Conservation (phyloP, 2,113 vertebrate species). For the Toxotes chatareus region DNA sequence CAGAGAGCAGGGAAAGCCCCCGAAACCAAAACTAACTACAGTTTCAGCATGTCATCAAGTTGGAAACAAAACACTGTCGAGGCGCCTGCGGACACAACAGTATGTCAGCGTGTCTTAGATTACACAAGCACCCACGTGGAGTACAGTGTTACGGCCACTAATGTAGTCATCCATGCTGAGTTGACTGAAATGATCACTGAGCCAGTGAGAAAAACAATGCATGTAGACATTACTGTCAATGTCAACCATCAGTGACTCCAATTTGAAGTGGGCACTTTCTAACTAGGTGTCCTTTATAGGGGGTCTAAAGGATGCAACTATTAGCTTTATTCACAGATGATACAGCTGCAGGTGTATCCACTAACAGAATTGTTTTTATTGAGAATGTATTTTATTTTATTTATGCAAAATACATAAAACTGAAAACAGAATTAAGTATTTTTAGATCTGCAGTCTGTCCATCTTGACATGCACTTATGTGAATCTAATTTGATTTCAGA, state of each 20-base stretch:
- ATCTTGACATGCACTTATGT: too few species aligned
- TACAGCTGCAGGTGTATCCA: too few species aligned
- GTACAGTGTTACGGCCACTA: background rate
- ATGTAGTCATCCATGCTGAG: background rate
- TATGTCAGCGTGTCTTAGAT: background rate
- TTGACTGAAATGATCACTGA: too few species aligned
- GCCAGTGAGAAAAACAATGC: too few species aligned
- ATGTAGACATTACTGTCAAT: background rate
- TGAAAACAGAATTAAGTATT: too few species aligned
- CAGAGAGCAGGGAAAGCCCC: constrained; percentile 34
- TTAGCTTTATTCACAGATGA: background rate
- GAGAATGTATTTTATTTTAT: background rate
- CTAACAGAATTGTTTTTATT: too few species aligned
- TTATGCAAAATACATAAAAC: too few species aligned
- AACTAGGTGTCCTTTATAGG: background rate
- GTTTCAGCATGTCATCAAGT: constrained; percentile 19
- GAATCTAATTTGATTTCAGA: too few species aligned
- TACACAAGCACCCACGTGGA: background rate
- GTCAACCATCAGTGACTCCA: background rate
- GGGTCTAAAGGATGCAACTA: background rate
- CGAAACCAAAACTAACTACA: constrained; percentile 42
- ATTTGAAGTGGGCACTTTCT: background rate
- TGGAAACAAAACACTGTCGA: background rate
- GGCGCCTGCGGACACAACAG: background rate
- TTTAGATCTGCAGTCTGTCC: too few species aligned